Conservation (phyloP, 2,888 invertebrate species). For the Lepidochitona cinerea region DNA sequence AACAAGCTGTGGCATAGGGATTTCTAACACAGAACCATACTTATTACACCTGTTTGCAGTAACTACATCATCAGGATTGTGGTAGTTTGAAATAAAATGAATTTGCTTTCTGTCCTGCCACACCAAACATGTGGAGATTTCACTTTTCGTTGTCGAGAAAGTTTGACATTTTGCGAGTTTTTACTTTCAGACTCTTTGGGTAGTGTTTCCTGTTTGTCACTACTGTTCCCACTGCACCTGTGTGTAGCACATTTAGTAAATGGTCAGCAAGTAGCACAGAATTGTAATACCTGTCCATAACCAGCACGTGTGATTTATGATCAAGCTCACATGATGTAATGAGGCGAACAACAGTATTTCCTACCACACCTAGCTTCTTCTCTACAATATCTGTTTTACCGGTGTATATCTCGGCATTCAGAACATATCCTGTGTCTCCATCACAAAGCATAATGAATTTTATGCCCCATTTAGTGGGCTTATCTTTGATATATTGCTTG, state of each 20-base stretch:
- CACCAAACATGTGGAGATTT: slow-evolving; percentile 5
- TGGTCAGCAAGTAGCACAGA: slow-evolving; percentile 18
- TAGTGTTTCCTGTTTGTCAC: slow-evolving; percentile 9
- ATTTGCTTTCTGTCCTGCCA: slow-evolving; percentile 12
- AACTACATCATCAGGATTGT: slow-evolving; percentile 3
- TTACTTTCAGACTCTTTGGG: slow-evolving; percentile 10
- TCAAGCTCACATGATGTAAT: not conserved
- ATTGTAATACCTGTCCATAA: slow-evolving; percentile 25
- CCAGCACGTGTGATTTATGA: slow-evolving; percentile 14
- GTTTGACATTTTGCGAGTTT: slow-evolving; percentile 1
- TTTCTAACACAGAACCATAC: not conserved
- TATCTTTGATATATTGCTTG: slow-evolving; percentile 13
- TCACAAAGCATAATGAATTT: slow-evolving; percentile 22
- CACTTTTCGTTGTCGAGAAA: not conserved
- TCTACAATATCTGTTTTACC: not conserved
- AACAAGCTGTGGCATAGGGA: slow-evolving; percentile 3
- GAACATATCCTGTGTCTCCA: slow-evolving; percentile 12
- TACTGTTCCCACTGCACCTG: slow-evolving; percentile 9
- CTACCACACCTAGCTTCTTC: slow-evolving; percentile 4
- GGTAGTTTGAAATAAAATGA: slow-evolving; percentile 1
- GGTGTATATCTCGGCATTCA: slow-evolving; percentile 15
- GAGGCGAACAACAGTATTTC: slow-evolving; percentile 18
- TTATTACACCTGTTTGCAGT: not conserved
- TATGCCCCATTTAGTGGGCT: slow-evolving; percentile 22
- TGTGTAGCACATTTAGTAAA: slow-evolving; percentile 7